Evolutionary conservation across 1,140 invertebrate species (phyloP).

Genomic region (Caerostris darwini): DNA sequence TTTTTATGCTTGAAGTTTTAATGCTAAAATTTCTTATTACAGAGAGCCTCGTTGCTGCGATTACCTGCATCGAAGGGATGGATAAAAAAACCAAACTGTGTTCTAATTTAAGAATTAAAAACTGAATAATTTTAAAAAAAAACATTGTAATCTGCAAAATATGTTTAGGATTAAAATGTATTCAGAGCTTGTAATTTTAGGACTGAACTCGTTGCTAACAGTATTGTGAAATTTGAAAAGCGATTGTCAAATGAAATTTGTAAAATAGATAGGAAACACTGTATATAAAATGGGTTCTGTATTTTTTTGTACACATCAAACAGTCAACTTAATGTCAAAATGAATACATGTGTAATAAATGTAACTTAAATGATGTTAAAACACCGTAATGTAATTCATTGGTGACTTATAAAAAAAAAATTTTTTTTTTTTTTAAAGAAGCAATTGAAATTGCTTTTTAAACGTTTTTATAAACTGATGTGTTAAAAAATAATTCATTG

Average conservation of each 20-base stretch:
- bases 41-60: slow-evolving; percentile 58
- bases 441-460: not conserved
- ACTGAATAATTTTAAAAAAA: not conserved
- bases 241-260: not conserved
- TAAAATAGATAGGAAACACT: slow-evolving; percentile 20
- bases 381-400: not conserved
- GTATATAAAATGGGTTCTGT: not conserved
- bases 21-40: slow-evolving; percentile 77
- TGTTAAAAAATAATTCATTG: not conserved
- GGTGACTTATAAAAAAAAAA: not conserved
- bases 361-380: not conserved
- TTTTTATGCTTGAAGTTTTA: slow-evolving; percentile 76
- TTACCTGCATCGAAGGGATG: slow-evolving; percentile 57
- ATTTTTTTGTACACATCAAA: not conserved
- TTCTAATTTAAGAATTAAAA: slow-evolving; percentile 45
- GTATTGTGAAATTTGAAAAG: not conserved
- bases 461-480: not conserved
- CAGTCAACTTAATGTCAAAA: not conserved
- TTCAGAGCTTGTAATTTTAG: not conserved
- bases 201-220: not conserved
- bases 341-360: not conserved
- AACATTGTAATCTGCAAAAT: slow-evolving; percentile 8
- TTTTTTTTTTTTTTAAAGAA: not conserved
- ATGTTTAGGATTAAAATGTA: not conserved
- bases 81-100: slow-evolving; percentile 63